Evolutionary conservation across 2,113 vertebrate species (phyloP), one percentile per base, ranked within the genome.

Genomic region (Edolisoma coerulescens): DNA sequence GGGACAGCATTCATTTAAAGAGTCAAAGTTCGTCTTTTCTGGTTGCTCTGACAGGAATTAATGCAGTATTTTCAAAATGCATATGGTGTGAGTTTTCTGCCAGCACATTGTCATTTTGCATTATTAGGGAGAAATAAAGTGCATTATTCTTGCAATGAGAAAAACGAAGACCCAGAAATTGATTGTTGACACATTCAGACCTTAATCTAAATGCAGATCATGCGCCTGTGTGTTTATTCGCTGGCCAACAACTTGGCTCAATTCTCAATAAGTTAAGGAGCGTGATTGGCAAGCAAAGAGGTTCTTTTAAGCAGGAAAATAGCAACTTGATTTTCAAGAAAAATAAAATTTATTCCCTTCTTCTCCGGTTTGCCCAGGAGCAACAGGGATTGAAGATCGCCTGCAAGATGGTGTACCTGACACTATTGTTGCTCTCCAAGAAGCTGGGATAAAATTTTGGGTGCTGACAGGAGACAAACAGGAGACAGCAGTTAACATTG

Each of bases 401-500:
- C 98, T 99, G 50, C 99, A 99, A 80, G 99, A 99, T 10, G 98
- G 97, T 5, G 99, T 99, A 73, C 98, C 99, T 78, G 99, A 99
- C 82, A 99, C 99, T 41, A 97, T 99, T 2, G 53, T 97, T 13
- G 98, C 99, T 10, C 98, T 99, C 84, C 96, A 97, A 81, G 98
- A 99, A 87, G 99, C 99, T 54, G 99, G 99, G n/a, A 99, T 99
- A 84, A 98, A 98, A 94, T 97, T 99, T 83, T 99, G 99, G 99
- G 99, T 99, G 91, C 94, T 99, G 97, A 99, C 99, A 16, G 99
- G 99, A 73, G 99, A 99, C 97, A 99, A 99, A 95, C 98, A 98
- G 37, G 99, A 99, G 98, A 99, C 99, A 76, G 99, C 99, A 4
- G 96, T 99, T 95, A 99, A 99, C 89, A 99, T 99, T 18, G 99